Evolutionary conservation across 2,888 invertebrate species (phyloP), one percentile per base, ranked within the genome.

Genomic region (Acrocyrtus sp.): DNA sequence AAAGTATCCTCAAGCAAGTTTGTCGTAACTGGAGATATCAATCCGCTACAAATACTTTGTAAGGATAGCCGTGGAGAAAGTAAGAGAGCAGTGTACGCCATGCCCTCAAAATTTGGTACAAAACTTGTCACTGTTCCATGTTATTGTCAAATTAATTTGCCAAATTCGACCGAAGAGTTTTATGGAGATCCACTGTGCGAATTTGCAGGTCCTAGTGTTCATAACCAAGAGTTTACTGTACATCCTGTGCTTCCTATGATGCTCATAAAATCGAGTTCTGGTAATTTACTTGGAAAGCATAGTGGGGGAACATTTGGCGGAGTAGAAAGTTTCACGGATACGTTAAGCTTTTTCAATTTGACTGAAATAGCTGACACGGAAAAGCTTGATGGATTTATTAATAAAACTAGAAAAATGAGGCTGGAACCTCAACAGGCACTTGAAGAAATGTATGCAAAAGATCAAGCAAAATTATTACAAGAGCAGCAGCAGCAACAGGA

Each of bases 11-110:
- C 62, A 12, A 62, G 58, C 29, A 58, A 65, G 45, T 72, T 72
- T 41, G 65, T 72, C 17, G 58, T 72, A 5, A 65, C 65, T n/a
- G 63, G 72, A 19, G 54, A 57, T n/a, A n/a, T 45, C 41, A 15
- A n/a, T 51, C 12, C 19, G 8, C 12, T 43, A 10, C 4, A 51
- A 12, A 21, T 45, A 1, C 10, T 26, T 10, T 65, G 63, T 29
- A 26, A 17, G n/a, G n/a, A 48, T 22, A 48, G 29, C 24, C 19
- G 10, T 15, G 10, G 27, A 34, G 54, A 17, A 17, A 54, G 5
- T 19, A 27, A 22, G 17, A 27, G 10, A 8, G 24, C 6, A 10
- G 15, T 27, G 17, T 12, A 62, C 1, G 24, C 22, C 6, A 21
- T 17, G 27, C 34, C 29, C 1, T 2, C 39, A 17, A 24, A 34